Base-by-base conservation (phyloP, 1,140 invertebrate genomes). In the Phenacoccus solenopsis region DNA sequence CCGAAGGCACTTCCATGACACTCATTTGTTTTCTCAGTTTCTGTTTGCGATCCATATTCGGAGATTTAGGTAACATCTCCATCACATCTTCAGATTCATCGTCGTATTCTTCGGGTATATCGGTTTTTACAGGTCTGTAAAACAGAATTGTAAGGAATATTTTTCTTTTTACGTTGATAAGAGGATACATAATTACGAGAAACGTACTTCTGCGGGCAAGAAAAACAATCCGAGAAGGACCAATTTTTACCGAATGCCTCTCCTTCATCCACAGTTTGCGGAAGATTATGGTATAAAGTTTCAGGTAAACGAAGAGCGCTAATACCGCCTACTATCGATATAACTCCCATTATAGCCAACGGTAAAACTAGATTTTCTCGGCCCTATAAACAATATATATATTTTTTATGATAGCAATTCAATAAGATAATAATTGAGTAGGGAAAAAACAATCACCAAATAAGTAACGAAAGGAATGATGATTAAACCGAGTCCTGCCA, bases 401-500 rank as follows among this genome's bases (percentile, higher is more conserved):
- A 10, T 38, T 38, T 38, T 38, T 9, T 38, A 38, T 38, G 32
- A n/a, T 38, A 10, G 9, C 9, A 38, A 38, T 38, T 10, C 9
- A 38, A 38, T 38, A 38, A 38, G 9, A 38, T 38, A 10, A 38
- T 10, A n/a, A 38, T 9, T 10, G 9, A 20, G 59, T 20, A 10
- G 20, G 13, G 21, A 64, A 16, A 49, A 49, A 49, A 49, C 3
- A 3, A 49, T 49, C 16, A 91, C 90, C 81, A 93, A 80, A 79
- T 93, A 93, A 57, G 90, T 93, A 57, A 96, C 89, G 79, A 96
- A 93, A 12, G 91, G 90, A 75, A 96, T 93, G 38, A 94, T 88
- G 72, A 94, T 91, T 13, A 94, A 81, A 25, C 91, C 92, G 71
- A 93, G 79, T 21, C 91, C 90, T 22, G 90, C 90, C 70, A 94